Evolutionary conservation across 2,888 invertebrate genomes (phyloP).

Genomic region (Helobdella robusta): DNA sequence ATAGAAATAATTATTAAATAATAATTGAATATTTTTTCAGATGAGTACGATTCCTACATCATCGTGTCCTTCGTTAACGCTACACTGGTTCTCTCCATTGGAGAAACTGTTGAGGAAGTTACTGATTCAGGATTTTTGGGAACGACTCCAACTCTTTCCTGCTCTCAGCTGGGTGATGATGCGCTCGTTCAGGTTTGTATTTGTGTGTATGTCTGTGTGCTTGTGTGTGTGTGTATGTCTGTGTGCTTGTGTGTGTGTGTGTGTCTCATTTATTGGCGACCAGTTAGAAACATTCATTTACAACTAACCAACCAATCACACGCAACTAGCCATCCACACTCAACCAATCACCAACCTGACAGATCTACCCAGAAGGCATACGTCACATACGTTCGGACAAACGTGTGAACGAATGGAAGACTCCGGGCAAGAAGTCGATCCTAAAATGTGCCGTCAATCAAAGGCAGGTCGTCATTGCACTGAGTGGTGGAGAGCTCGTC

Average conservation of each 20-base stretch:
- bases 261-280: too few species aligned
- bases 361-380: constrained; percentile 95
- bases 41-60: constrained; percentile 97
- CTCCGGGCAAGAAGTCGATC: constrained; percentile 90
- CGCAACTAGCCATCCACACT: neutral
- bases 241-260: too few species aligned
- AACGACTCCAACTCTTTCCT: constrained; percentile 94
- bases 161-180: constrained; percentile 92
- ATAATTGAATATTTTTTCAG: constrained; percentile 58
- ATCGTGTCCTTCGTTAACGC: constrained; percentile 98
- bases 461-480: constrained; percentile 91
- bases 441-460: constrained; percentile 96
- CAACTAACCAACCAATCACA: too few species aligned
- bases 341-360: constrained; percentile 21
- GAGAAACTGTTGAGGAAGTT: constrained; percentile 99
- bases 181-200: constrained; percentile 77
- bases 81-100: constrained; percentile 94
- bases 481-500: constrained; percentile 91
- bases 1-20: too few species aligned
- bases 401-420: constrained; percentile 97
- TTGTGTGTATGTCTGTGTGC: too few species aligned
- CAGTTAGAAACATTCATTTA: neutral
- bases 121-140: constrained; percentile 98
- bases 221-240: too few species aligned
- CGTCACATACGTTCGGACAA: constrained; percentile 95